Conservation (phyloP, 2,888 invertebrate genomes). For the Philereme transversata region DNA sequence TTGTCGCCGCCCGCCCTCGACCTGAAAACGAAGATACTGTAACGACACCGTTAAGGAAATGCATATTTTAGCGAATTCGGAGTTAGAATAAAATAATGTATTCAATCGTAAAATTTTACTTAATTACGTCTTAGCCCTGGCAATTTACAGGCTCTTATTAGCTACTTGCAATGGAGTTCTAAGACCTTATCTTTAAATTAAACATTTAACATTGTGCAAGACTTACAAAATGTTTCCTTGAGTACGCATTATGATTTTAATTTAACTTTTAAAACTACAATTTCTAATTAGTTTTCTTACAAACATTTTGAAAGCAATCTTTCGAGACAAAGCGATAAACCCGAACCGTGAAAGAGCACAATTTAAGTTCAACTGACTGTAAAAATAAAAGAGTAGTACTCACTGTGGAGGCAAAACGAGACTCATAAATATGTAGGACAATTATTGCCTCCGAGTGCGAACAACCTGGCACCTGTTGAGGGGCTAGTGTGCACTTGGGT, state of each 20-base stretch:
- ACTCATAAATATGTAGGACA: conserved; percentile 68
- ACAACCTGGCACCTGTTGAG: conserved; percentile 62
- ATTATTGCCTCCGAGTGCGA: conserved; percentile 47
- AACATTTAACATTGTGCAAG: no score
- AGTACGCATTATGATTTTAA: no score
- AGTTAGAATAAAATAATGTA: no score
- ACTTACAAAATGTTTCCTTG: no score
- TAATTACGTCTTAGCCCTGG: no score
- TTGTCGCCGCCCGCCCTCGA: conserved; percentile 56
- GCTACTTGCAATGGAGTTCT: no score
- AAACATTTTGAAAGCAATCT: conserved; percentile 21
- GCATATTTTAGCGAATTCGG: conserved; percentile 25
- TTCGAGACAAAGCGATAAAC: conserved; percentile 15
- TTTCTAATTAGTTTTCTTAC: conserved; percentile 7
- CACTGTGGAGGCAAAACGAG: conserved; percentile 45
- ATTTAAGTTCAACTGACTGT: conserved; percentile 25
- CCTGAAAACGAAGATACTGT: conserved; percentile 68
- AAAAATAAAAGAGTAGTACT: conserved; percentile 35
- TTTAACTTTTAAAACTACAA: no score
- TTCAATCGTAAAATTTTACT: no score
- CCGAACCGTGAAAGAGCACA: conserved; percentile 20
- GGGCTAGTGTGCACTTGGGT: conserved; percentile 20
- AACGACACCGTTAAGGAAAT: conserved; percentile 51
- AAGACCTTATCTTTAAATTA: no score
- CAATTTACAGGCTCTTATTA: no score